Base-by-base conservation (phyloP, 2,797 vertebrate genomes). In the Hydrocynus forskahlii region DNA sequence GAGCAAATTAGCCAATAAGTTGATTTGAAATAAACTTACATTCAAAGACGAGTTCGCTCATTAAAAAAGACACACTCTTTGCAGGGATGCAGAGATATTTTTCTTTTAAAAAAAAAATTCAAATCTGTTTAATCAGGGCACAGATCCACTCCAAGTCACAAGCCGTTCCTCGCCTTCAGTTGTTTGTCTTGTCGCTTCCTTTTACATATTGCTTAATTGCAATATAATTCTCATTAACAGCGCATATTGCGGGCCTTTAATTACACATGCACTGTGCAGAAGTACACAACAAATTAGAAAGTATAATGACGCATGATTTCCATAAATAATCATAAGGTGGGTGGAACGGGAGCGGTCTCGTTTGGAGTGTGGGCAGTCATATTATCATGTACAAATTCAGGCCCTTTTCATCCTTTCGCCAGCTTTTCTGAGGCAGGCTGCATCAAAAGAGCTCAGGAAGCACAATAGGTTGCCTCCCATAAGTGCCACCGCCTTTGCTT, bases 151-250 rank as follows among this genome's bases (percentile, higher is more conserved):
- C 52, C 14, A 57, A 40, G 70, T 23, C 59, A 60, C 16, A 54
- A 64, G 69, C 55, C 35, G 16, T 73, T 80, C 70, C 19, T 54
- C 45, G 60, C 59, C 62, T 74, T 55, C 17, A 38, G 69, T 38
- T 62, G 59, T 60, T 21, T 74, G 71, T 74, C 55, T 54, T 52
- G 69, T 48, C 23, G 50, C 63, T 73, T 68, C 48, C n/a, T 60
- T 76, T 63, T 83, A 55, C 55, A 83, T 77, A 81, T 84, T 81
- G 25, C 57, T 63, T 64, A 57, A 79, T 71, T 62, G 62, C 45
- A 64, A 50, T 55, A 76, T 72, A 64, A 48, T 81, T 79, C 72
- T 84, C 81, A 85, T 86, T 85, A 88, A 81, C 68, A 76, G 76
- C 50, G 52, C 68, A 76, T 80, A 72, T 35, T 45, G 66, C 25